Evolutionary conservation across 2,113 vertebrate species (phyloP).

Genomic region (Serilophus lunatus): DNA sequence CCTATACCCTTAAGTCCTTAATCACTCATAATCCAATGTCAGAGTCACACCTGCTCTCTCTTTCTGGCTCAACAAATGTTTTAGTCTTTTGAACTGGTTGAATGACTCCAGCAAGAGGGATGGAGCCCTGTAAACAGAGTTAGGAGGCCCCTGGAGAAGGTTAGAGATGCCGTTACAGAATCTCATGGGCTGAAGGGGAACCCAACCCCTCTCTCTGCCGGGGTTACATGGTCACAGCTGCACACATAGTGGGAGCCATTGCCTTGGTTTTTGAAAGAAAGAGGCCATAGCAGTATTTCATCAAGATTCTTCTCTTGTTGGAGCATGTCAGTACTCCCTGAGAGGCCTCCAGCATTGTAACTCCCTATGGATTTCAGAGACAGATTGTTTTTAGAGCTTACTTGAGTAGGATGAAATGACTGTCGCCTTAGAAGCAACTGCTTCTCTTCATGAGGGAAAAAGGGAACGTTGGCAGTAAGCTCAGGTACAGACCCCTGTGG

Average conservation of each 20-base stretch:
- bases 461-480: neutral
- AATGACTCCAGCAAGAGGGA: neutral
- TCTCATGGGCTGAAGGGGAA: neutral
- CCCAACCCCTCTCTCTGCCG: neutral
- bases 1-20: neutral
- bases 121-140: neutral
- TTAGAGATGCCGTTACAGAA: neutral
- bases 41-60: neutral
- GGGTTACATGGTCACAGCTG: too few relatives aligned
- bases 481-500: neutral
- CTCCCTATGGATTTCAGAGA: neutral
- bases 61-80: neutral
- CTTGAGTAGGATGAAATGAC: neutral
- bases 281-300: neutral
- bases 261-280: neutral
- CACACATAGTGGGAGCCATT: neutral
- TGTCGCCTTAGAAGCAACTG: neutral
- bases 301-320: neutral
- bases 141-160: neutral
- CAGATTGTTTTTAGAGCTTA: neutral
- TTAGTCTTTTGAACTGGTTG: neutral
- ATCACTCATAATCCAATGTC: neutral
- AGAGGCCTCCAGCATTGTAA: neutral
- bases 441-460: neutral
- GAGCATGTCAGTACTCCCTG: neutral